These are phyloP conservation scores for Megamerina dolium DNA, from an alignment of 2,888 invertebrate genomes.

Conservation along the genomic window DNA sequence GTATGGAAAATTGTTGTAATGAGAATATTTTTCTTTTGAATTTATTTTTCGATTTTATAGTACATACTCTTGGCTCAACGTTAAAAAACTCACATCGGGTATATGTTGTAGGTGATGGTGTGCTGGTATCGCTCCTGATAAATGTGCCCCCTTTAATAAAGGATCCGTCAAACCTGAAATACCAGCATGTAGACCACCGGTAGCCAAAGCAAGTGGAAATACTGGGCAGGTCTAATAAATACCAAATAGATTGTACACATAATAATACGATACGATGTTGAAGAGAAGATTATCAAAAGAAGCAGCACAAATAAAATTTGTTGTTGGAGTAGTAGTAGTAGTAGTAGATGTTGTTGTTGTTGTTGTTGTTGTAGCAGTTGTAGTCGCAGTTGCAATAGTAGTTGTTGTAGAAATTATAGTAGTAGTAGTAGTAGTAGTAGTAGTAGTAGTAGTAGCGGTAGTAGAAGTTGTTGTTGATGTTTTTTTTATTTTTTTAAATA, in stretches of 20 bases:
- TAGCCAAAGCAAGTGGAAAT: constrained; percentile 51
- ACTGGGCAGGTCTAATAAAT: constrained; percentile 50
- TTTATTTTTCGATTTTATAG: too few species aligned
- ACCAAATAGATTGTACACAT: not conserved
- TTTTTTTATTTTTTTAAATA: constrained; percentile 8
- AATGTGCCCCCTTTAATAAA: constrained; percentile 51
- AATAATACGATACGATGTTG: not conserved
- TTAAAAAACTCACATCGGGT: constrained; percentile 52
- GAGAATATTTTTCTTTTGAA: too few species aligned
- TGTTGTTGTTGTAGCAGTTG: constrained; percentile 13
- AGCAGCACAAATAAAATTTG: constrained; percentile 1
- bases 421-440: too few species aligned
- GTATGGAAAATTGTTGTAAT: too few species aligned
- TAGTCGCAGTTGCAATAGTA: constrained; percentile 16
- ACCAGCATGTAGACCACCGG: constrained; percentile 51
- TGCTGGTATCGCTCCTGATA: constrained; percentile 49
- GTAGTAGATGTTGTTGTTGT: constrained; percentile 10
- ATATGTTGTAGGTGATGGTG: constrained; percentile 51
- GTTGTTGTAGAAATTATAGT: too few species aligned
- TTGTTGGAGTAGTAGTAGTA: constrained; percentile 6
- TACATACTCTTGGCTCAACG: too few species aligned
- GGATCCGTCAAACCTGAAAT: constrained; percentile 51
- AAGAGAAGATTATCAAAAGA: too few species aligned
- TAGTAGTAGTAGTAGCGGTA: too few species aligned
- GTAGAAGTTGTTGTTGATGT: constrained; percentile 10